Conservation (phyloP, 2,888 invertebrate genomes). For the Amaurobius ferox region DNA sequence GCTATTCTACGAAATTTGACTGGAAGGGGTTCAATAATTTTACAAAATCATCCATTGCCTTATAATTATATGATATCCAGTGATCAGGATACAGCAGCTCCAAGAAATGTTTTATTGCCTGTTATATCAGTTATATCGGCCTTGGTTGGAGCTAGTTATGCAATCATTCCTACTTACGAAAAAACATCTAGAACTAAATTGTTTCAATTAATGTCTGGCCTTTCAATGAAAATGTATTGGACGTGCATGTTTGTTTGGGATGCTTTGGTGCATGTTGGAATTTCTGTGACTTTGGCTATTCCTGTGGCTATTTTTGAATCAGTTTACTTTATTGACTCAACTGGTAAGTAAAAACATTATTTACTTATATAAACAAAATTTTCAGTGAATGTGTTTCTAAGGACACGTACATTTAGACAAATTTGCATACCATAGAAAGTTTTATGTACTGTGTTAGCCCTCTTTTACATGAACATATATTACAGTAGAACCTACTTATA, state of each 20-base stretch:
- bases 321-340: no score
- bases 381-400: no score
- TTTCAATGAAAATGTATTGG: constrained; percentile 78
- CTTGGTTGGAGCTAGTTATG: constrained; percentile 75
- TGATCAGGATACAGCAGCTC: no score
- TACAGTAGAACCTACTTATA: no score
- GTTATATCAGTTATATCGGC: constrained; percentile 75
- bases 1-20: constrained; percentile 76
- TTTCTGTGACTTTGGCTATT: constrained; percentile 73
- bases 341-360: no score
- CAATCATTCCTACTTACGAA: constrained; percentile 76
- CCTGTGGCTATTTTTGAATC: no score
- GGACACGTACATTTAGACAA: no score
- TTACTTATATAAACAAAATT: no score
- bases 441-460: no score
- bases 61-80: not conserved
- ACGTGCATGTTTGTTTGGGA: constrained; percentile 79
- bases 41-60: constrained; percentile 84
- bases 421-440: no score
- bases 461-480: no score
- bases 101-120: constrained; percentile 3
- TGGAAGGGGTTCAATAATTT: constrained; percentile 78
- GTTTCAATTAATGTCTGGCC: constrained; percentile 78
- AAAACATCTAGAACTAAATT: constrained; percentile 76
- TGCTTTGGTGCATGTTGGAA: constrained; percentile 76